phyloP scores from a whole-genome alignment of 2,888 invertebrate species.

The Eutolmus rufibarbis region DNA sequence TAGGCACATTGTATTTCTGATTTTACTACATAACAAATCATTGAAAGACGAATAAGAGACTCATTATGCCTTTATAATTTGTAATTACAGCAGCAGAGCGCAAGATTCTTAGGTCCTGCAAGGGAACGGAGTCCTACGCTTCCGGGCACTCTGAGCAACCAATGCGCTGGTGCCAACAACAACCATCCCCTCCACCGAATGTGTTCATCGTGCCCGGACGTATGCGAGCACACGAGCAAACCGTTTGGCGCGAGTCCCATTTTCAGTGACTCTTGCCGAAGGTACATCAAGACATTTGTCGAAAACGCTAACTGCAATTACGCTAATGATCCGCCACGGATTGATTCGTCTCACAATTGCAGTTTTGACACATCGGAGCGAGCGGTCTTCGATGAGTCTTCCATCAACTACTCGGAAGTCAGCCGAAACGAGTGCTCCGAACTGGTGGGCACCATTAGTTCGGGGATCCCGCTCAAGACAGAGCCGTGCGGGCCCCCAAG shows the following conservation, averaged over 20 bases:
- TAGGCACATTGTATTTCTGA: neutral
- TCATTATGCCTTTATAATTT: neutral
- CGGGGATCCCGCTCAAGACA: constrained; percentile 61
- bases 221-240: constrained; percentile 60
- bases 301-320: constrained; percentile 42
- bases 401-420: constrained; percentile 59
- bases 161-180: constrained; percentile 56
- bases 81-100: constrained; percentile 63
- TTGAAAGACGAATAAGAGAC: neutral
- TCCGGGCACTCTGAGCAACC: constrained; percentile 59
- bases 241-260: constrained; percentile 57
- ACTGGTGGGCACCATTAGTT: constrained; percentile 57
- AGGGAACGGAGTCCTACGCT: constrained; percentile 63
- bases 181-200: constrained; percentile 61
- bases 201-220: constrained; percentile 61
- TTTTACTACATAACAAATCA: neutral
- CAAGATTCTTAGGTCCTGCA: constrained; percentile 64
- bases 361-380: constrained; percentile 62
- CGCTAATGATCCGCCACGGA: constrained; percentile 37
- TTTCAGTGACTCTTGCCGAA: constrained; percentile 61
- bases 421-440: constrained; percentile 59
- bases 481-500: constrained; percentile 62
- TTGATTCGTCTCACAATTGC: constrained; percentile 44
- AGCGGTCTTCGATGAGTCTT: constrained; percentile 58
- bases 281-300: constrained; percentile 53